Conservation (phyloP, 2,797 vertebrate species). For the Glyptemys insculpta region DNA sequence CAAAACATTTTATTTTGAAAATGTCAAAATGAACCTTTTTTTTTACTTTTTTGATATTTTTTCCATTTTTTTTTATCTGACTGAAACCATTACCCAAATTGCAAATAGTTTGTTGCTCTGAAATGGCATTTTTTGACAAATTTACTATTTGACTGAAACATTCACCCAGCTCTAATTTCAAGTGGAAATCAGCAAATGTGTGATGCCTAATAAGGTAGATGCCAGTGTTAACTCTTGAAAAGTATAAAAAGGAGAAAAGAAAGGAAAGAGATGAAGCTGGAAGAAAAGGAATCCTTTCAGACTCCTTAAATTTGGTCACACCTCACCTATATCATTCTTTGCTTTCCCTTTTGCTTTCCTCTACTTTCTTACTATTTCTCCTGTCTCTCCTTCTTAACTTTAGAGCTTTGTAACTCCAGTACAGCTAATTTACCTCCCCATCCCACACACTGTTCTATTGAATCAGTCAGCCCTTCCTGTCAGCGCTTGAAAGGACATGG, state of each 20-base stretch:
- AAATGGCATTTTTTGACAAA: no score
- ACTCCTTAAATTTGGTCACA: background rate
- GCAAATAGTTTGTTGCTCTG: background rate
- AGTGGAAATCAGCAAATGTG: background rate
- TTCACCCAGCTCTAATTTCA: background rate
- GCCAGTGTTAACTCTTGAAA: background rate
- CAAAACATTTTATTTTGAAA: background rate
- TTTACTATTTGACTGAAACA: background rate
- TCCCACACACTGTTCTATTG: background rate
- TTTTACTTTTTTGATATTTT: background rate
- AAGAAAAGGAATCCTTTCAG: background rate
- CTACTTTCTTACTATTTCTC: background rate
- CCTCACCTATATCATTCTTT: background rate
- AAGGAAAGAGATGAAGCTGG: background rate
- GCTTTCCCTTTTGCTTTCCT: background rate
- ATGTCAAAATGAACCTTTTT: background rate
- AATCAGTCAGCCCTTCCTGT: background rate
- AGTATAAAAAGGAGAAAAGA: background rate
- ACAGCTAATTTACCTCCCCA: background rate
- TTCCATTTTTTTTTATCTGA: background rate
- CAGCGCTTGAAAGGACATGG: background rate
- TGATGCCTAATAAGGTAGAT: background rate
- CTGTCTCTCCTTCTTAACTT: background rate
- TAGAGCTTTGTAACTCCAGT: background rate
- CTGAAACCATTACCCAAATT: background rate